These are phyloP conservation scores for Ophion ellenae DNA, from an alignment of 2,888 invertebrate genomes.

Conservation along the genomic window DNA sequence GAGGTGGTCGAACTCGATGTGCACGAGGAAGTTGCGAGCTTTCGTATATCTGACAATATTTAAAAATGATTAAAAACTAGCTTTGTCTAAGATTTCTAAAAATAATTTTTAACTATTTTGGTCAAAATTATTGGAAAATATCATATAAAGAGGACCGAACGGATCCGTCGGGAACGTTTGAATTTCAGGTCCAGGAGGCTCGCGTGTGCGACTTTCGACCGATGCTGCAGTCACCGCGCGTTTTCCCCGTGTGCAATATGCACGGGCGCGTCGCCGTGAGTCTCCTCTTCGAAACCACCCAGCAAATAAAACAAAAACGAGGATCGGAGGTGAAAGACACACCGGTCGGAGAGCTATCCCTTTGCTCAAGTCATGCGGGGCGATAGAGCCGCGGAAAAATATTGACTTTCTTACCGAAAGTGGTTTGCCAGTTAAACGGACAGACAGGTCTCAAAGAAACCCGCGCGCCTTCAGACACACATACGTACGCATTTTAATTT, in stretches of 20 bases:
- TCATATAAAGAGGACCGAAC: too few species aligned
- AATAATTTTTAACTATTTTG: too few species aligned
- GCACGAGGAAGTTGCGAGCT: not conserved
- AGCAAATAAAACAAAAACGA: constrained; percentile 18
- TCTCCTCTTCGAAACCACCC: constrained; percentile 21
- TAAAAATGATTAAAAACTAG: not conserved
- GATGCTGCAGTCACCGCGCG: not conserved
- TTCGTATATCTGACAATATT: not conserved
- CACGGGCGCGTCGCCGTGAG: constrained; percentile 22
- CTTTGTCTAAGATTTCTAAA: too few species aligned
- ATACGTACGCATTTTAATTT: not conserved
- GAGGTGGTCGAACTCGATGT: not conserved
- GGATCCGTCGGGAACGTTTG: not conserved
- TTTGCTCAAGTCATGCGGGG: constrained; percentile 11
- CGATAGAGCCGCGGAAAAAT: constrained; percentile 54
- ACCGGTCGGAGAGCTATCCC: constrained; percentile 8
- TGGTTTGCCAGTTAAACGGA: constrained; percentile 56
- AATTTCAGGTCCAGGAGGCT: not conserved
- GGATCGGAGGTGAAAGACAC: constrained; percentile 2
- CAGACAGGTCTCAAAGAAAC: constrained; percentile 54
- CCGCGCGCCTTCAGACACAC: constrained; percentile 40
- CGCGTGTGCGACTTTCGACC: too few species aligned
- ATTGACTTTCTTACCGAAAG: constrained; percentile 65
- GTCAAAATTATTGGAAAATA: too few species aligned
- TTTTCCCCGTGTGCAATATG: constrained; percentile 48